Evolutionary conservation across 2,797 vertebrate species (phyloP), one percentile per base, ranked within the genome.

Genomic region (Pagetopsis macropterus): DNA sequence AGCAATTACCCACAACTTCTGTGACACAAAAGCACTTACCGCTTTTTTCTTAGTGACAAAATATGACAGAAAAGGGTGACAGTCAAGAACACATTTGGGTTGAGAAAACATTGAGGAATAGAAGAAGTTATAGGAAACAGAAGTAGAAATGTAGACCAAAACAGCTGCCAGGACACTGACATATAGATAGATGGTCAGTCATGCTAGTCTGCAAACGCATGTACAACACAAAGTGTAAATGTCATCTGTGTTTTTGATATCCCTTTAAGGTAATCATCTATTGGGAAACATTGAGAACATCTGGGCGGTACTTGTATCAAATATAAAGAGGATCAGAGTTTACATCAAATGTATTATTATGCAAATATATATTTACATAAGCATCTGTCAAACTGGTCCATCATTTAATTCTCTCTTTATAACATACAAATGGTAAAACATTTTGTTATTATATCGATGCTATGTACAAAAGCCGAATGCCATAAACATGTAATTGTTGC

Each of bases 1-100:
- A 68, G 85, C 81, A 90, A 85, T 87, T 86, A 86, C 50, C 74
- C 51, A 54, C 54, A 70, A 86, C 79, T 66, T 68, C 63, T 66
- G 62, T 46, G 78, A 85, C 79, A 82, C 52, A 57, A 84, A 85
- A 67, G 59, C 78, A 85, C 74, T 82, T 58, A 81, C 12, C 58
- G 57, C 21, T 48, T 57, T 44, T 37, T 21, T 33, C 33, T 49
- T 33, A n/a, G 58, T 56, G 64, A 84, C 11, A 31, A 82, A 84
- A 78, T 70, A 41, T 23, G 48, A 72, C 66, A 58, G n/a, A 50
- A 70, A 57, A 50, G 17, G 15, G 33, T 55, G 73, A 78, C 43
- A 55, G 75, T 55, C 1, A 14, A 55, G 14, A 41, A n/a, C 46
- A 69, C 54, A 64, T 10, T 17, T 12, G 59, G 13, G 14, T 43